Evolutionary conservation across 1,140 invertebrate genomes (phyloP), one percentile per base, ranked within the genome.

Genomic region (Conus betulinus): DNA sequence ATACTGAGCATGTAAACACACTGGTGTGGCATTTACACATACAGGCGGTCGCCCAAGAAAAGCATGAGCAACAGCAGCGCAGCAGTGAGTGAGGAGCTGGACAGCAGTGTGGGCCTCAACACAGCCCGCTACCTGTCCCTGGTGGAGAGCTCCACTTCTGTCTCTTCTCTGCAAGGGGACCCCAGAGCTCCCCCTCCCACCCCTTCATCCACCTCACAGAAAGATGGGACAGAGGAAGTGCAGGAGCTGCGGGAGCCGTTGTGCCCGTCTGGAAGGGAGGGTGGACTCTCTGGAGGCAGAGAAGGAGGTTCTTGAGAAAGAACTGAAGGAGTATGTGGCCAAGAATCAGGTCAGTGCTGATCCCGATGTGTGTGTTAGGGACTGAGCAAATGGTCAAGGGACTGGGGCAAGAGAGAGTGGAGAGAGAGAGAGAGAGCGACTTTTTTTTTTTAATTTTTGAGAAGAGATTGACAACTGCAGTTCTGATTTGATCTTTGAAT

Each of bases 321-420:
- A 95, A 67, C 82, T 95, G 39, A 91, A 93, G 57, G 85, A 85
- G 39, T 93, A 91, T 81, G 88, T 92, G 10, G 88, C 90, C 6
- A 92, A 93, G 90, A 89, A 90, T 82, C 90, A 90, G 71, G 93
- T 94, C 71, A 90, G 91, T 67, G 82, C n/a, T 20, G 39, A 39
- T 39, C 39, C 39, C 3, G 39, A 39, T 39, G 39, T 39, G 3
- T 39, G 39, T 39, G 39, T 39, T 39, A 39, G 39, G 39, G 39
- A 39, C 39, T 39, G 39, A 3, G 39, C 39, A 3, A 39, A 39
- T 39, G 39, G 39, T 39, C 39, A 39, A 3, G 39, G 39, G 39
- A 39, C 39, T 1, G 39, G 39, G 3, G 39, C n/a, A n/a, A 39
- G 39, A 39, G 39, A 39, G 39, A 39, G 39, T 39, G 39, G 39